Base-by-base conservation (phyloP, 2,797 vertebrate species). In the Platyrinchus mystaceus region DNA sequence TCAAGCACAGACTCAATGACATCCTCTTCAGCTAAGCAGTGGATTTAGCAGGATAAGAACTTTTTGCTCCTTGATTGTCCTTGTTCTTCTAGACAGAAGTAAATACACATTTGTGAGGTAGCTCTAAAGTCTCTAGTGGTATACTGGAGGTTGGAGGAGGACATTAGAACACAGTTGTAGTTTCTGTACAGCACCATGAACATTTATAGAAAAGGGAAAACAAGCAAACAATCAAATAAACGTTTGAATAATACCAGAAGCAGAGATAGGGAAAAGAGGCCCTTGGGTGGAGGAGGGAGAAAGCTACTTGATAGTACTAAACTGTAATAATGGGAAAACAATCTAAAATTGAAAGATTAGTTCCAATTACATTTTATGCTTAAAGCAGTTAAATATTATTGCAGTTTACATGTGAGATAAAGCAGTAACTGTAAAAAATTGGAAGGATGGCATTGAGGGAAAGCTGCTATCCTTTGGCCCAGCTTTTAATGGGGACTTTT, bases 281-380 rank as follows among this genome's bases (percentile, higher is more conserved):
- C 52, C 74, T 78, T 84, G 79, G 30, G 91, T 67, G 13, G 44
- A 86, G 30, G 37, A 92, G 13, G 44, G 52, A 90, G 58, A 78
- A 56, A 68, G 43, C 56, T 90, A 39, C 63, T 84, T 41, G 43
- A 80, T 39, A 75, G n/a, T 32, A 58, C 27, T 80, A 50, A 89
- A 89, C 71, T 44, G 67, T 36, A 86, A 76, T 84, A 84, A 87
- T 44, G 68, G 64, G 34, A 41, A 74, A 92, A 86, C 70, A 79
- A 82, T 14, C 44, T 89, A 84, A 93, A 96, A 89, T 1, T 90
- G 63, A 91, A 81, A 82, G 60, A 93, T 55, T 4, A 80, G 15
- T 91, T 96, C 71, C 90, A 96, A 89, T 94, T 88, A 79, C 59
- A 74, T 84, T 93, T 95, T 91, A 86, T 82, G 67, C 53, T 94